Percentiles rank a stretch among this genome's conserved stretches.
Conservation (phyloP, 1,140 invertebrate genomes). For the Thalassaphorura encarpata region DNA sequence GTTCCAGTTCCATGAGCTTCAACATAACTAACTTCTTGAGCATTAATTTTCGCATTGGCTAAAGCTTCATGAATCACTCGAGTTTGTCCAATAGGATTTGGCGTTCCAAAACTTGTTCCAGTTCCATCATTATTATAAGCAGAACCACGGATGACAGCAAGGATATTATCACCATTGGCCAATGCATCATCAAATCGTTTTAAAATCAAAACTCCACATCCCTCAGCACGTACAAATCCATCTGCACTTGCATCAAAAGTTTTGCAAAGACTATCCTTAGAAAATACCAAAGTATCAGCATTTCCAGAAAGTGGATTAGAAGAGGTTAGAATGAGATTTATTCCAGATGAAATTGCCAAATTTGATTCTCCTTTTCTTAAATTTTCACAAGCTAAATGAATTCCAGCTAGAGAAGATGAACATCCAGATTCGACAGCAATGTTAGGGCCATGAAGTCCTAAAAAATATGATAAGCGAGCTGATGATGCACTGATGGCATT, state of each 20-base stretch:
- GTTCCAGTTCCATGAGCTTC: conserved; percentile 53
- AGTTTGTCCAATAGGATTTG: conserved; percentile 36
- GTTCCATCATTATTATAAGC: conserved; percentile 14
- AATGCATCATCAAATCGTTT: conserved; percentile 13
- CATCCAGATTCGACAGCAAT: conserved; percentile 13
- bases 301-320: neutral
- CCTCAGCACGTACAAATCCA: conserved; percentile 18
- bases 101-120: conserved; percentile 15
- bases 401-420: conserved; percentile 9
- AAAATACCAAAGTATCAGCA: neutral
- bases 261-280: conserved; percentile 4
- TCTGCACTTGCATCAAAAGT: conserved; percentile 18
- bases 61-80: conserved; percentile 44
- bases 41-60: conserved; percentile 42
- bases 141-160: conserved; percentile 11
- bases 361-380: conserved; percentile 2
- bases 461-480: conserved; percentile 3
- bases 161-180: conserved; percentile 6
- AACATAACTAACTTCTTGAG: conserved; percentile 43
- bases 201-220: conserved; percentile 11
- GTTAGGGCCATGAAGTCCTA: conserved; percentile 14
- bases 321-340: conserved; percentile 9
- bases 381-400: conserved; percentile 13
- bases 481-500: conserved; percentile 15
- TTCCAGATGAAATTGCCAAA: conserved; percentile 8